Conservation (phyloP, 2,888 invertebrate genomes). For the Isotomurus palustris region DNA sequence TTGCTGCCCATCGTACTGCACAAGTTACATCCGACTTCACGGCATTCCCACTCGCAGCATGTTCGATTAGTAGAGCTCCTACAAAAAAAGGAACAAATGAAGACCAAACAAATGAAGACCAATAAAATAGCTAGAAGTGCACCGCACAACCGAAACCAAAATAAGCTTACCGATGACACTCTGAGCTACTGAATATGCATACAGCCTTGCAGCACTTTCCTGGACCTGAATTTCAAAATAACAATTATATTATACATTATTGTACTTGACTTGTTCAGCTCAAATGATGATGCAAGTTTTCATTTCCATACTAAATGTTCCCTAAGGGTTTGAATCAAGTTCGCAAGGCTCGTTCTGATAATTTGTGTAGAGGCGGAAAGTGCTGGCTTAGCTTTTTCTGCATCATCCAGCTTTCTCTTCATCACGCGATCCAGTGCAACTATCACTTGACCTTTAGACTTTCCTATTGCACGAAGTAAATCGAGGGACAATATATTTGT, state of each 20-base stretch:
- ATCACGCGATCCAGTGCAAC: conserved; percentile 49
- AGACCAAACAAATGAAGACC: no score
- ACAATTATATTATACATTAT: not conserved
- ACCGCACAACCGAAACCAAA: not conserved
- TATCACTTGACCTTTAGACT: conserved; percentile 51
- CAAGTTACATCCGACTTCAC: conserved; percentile 27
- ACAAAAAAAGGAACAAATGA: conserved; percentile 7
- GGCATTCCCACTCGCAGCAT: conserved; percentile 24
- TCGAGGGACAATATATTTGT: conserved; percentile 57
- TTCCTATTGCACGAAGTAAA: conserved; percentile 54
- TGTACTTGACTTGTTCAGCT: not conserved
- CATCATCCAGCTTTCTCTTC: conserved; percentile 39
- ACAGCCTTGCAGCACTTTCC: conserved; percentile 53
- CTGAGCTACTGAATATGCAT: conserved; percentile 53
- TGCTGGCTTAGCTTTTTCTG: conserved; percentile 12
- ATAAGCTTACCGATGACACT: conserved; percentile 45
- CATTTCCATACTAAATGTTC: conserved; percentile 5
- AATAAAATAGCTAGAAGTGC: no score
- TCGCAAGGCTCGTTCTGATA: not conserved
- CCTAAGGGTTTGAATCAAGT: not conserved
- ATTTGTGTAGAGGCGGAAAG: conserved; percentile 8
- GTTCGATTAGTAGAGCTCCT: conserved; percentile 47
- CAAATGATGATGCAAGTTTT: not conserved
- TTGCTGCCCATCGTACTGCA: conserved; percentile 23
- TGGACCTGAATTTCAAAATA: conserved; percentile 40